Base-by-base conservation (phyloP, 1,140 invertebrate species). In the Plectrocnemia conspersa region DNA sequence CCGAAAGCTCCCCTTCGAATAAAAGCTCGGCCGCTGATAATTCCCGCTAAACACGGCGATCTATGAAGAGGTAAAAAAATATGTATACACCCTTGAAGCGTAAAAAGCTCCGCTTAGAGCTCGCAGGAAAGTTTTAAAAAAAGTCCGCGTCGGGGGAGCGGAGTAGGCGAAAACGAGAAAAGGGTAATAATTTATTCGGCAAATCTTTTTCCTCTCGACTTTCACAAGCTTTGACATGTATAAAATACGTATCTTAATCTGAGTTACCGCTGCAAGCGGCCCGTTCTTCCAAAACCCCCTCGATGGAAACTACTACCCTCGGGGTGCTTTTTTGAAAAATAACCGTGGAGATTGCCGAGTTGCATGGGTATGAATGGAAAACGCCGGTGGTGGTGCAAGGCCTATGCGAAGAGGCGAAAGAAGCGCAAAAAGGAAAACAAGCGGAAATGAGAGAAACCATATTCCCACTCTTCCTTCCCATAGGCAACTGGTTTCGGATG, bases 381-480 rank as follows among this genome's bases (percentile, higher is more conserved):
- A 29, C 56, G 42, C 48, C 32, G 53, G 11, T 13, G 35, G 11
- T 13, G 35, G 19, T 57, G 21, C 36, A 21, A 5, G 36, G 54
- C 47, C 53, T 52, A 55, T 10, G 36, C 6, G 36, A 46, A 22
- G 9, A 7, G 38, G 45, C 15, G 15, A 33, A 48, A 22, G 7
- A 23, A 15, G 21, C 21, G 44, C 36, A 57, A 61, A 58, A 61
- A 57, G 50, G 55, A 46, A 57, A 56, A 57, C 54, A 54, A 54
- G 64, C 63, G 70, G 72, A 73, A 73, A 75, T 73, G 71, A 74
- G 69, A 70, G 72, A 75, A 73, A 74, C 69, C 71, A 70, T 73
- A 70, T 69, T 68, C 66, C 64, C 55, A n/a, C n/a, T 61, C 54
- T 56, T 56, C 63, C 64, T 65, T 66, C 67, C 65, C 18, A 1